Conservation (phyloP, 2,888 invertebrate genomes). For the Sclerodermus sp. region DNA sequence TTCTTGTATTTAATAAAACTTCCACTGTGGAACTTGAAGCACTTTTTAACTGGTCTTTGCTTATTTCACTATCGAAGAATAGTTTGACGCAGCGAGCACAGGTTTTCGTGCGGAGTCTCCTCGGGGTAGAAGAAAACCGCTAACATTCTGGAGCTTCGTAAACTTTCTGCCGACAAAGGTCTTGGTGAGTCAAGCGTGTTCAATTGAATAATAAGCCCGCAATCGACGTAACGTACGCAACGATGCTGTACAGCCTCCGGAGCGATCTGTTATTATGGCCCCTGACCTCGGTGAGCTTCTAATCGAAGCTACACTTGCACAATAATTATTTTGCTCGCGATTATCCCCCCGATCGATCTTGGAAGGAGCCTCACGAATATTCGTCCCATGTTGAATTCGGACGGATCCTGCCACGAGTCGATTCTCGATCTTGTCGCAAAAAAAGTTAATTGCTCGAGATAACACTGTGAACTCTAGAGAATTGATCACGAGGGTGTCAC, state of each 20-base stretch:
- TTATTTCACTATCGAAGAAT: no score
- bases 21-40: background rate
- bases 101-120: no score
- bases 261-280: conserved; percentile 35
- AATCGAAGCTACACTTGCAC: conserved; percentile 11
- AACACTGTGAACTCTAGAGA: no score
- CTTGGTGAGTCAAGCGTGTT: conserved; percentile 23
- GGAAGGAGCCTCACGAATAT: background rate
- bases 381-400: no score
- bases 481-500: no score
- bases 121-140: background rate
- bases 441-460: no score
- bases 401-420: no score
- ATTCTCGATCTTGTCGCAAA: no score
- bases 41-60: background rate
- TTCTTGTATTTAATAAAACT: conserved; percentile 44
- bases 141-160: conserved; percentile 14
- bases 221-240: conserved; percentile 28
- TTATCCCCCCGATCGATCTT: conserved; percentile 10
- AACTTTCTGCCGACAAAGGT: conserved; percentile 19
- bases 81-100: no score
- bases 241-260: conserved; percentile 12
- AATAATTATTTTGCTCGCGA: conserved; percentile 22
- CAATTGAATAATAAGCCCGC: conserved; percentile 43
- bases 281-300: conserved; percentile 23